phyloP scores from a whole-genome alignment of 1,140 invertebrate species.

The Aphidius ervi region DNA sequence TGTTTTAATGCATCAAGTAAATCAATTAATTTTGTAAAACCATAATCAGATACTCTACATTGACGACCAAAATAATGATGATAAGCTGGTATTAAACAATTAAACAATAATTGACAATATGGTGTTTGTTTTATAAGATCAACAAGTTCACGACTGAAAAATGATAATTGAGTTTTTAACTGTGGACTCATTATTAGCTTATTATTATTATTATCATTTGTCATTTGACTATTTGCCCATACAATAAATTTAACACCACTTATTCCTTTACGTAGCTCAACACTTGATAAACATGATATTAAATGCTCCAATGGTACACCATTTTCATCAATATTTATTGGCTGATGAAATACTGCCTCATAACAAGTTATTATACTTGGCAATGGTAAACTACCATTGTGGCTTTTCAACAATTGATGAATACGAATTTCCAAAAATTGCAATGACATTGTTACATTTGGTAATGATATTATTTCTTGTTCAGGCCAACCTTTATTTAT shows the following conservation, averaged over 20 bases:
- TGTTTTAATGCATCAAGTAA: conserved; percentile 86
- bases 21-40: conserved; percentile 87
- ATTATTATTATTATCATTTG: conserved; percentile 34
- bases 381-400: conserved; percentile 68
- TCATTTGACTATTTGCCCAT: conserved; percentile 41
- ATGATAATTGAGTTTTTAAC: conserved; percentile 59
- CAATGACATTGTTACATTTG: conserved; percentile 68
- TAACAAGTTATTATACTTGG: conserved; percentile 77
- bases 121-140: conserved; percentile 75
- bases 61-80: conserved; percentile 94
- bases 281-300: conserved; percentile 74
- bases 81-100: conserved; percentile 88
- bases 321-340: conserved; percentile 55
- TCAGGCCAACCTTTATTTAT: conserved; percentile 71
- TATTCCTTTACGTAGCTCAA: conserved; percentile 60
- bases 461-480: conserved; percentile 65
- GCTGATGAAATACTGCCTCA: conserved; percentile 63
- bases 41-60: conserved; percentile 92
- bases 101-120: conserved; percentile 71
- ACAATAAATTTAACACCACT: conserved; percentile 54
- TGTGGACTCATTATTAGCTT: conserved; percentile 52
- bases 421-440: conserved; percentile 62
- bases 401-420: conserved; percentile 63
- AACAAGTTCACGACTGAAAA: conserved; percentile 75
- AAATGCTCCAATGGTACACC: conserved; percentile 84